These are phyloP conservation scores for Oreochromis niloticus DNA, from an alignment of 2,113 vertebrate genomes.

Conservation along the genomic window DNA sequence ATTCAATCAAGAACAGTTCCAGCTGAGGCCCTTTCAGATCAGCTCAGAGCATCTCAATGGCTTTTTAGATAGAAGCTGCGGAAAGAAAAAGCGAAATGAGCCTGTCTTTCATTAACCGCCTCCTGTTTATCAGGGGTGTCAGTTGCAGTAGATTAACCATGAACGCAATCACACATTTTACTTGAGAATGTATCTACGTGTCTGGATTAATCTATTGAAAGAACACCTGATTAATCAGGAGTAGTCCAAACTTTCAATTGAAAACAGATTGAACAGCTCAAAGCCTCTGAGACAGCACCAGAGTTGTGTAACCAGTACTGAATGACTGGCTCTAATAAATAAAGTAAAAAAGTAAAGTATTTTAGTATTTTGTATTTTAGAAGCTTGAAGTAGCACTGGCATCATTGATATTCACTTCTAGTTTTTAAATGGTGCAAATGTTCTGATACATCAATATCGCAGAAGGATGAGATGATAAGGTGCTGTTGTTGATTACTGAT, in stretches of 20 bases:
- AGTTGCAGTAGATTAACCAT: constrained; percentile 27
- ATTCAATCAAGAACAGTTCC: background rate
- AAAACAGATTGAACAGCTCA: background rate
- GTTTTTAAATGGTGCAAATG: background rate
- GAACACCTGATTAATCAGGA: background rate
- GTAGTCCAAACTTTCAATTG: background rate
- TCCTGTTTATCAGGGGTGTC: constrained; percentile 26
- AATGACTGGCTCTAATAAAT: background rate
- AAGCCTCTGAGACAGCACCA: background rate
- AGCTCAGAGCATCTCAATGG: constrained; percentile 2
- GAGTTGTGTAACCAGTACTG: background rate
- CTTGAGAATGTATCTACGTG: background rate
- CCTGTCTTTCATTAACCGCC: constrained; percentile 24
- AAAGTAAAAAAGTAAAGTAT: background rate
- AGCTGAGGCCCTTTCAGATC: background rate
- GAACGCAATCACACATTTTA: constrained; percentile 34
- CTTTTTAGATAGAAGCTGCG: constrained; percentile 1
- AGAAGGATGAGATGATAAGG: background rate
- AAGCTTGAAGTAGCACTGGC: background rate
- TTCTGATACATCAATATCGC: rapidly evolving
- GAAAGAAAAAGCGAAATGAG: constrained; percentile 22
- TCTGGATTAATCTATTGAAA: background rate
- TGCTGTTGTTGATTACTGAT: background rate
- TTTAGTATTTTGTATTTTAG: background rate
- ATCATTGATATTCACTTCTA: background rate